Conservation (phyloP, 1,140 invertebrate genomes). For the Aplysia californica region DNA sequence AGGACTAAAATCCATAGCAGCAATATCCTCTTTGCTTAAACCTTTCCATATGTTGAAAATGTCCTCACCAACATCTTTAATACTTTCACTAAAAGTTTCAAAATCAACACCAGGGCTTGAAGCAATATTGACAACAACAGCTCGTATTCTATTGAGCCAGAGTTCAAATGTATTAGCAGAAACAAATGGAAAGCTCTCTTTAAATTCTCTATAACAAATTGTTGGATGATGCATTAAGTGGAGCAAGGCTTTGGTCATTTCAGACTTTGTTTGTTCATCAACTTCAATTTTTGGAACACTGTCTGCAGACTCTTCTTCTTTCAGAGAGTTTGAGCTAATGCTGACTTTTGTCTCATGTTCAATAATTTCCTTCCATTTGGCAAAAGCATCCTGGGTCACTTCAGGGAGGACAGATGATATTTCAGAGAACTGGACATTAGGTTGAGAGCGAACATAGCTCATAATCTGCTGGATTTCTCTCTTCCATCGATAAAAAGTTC, state of each 20-base stretch:
- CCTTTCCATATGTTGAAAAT: constrained; percentile 29
- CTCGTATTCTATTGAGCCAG: constrained; percentile 28
- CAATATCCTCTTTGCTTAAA: not conserved
- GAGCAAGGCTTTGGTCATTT: constrained; percentile 27
- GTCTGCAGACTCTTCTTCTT: too few relatives aligned
- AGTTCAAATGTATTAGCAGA: constrained; percentile 30
- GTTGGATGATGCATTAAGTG: constrained; percentile 32
- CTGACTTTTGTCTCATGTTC: too few relatives aligned
- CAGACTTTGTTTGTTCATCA: not conserved
- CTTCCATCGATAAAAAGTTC: constrained; percentile 38
- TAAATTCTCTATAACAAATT: constrained; percentile 29
- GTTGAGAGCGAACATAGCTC: constrained; percentile 29
- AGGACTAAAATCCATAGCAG: not conserved
- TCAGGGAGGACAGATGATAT: constrained; percentile 22
- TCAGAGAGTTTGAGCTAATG: too few relatives aligned
- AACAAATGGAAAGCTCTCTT: constrained; percentile 21
- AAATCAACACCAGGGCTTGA: constrained; percentile 31
- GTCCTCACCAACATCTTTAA: constrained; percentile 24
- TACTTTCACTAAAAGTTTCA: constrained; percentile 16
- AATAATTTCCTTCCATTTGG: constrained; percentile 25
- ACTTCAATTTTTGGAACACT: constrained; percentile 2
- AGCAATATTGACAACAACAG: constrained; percentile 14
- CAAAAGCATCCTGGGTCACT: constrained; percentile 21
- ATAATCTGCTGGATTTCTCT: constrained; percentile 36
- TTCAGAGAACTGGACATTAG: constrained; percentile 27